Conservation (phyloP, 2,888 invertebrate genomes). For the Marronus borbonicus region DNA sequence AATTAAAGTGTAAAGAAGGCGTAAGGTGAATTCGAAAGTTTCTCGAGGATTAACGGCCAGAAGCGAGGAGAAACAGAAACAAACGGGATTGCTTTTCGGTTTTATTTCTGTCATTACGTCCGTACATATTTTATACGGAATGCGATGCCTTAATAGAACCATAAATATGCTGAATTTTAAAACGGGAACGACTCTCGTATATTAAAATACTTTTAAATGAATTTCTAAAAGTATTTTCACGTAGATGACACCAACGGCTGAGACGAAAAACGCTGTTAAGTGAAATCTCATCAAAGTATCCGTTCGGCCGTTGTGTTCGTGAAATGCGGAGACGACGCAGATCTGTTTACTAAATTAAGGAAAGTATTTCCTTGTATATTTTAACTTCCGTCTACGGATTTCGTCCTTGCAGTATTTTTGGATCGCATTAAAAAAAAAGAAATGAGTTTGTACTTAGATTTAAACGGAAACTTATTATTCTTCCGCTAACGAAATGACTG, state of each 20-base stretch:
- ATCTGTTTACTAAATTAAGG: constrained; percentile 43
- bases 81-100: too few species aligned
- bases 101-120: too few species aligned
- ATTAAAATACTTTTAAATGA: constrained; percentile 40
- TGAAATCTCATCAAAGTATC: constrained; percentile 47
- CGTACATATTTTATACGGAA: too few species aligned
- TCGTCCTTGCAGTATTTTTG: not conserved
- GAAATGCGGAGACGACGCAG: not conserved
- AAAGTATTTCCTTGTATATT: constrained; percentile 37
- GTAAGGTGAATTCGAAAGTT: too few species aligned
- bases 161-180: too few species aligned
- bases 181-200: constrained; percentile 7
- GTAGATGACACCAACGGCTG: constrained; percentile 4
- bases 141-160: too few species aligned
- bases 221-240: constrained; percentile 34
- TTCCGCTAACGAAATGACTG: too few species aligned
- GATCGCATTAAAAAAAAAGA: not conserved
- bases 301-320: constrained; percentile 25
- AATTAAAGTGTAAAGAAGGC: too few species aligned
- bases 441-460: not conserved
- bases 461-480: too few species aligned
- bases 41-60: too few species aligned
- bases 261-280: constrained; percentile 34
- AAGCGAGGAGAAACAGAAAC: too few species aligned
- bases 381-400: constrained; percentile 23